Conservation (phyloP, 2,113 vertebrate species). For the Cinclus mexicanus region DNA sequence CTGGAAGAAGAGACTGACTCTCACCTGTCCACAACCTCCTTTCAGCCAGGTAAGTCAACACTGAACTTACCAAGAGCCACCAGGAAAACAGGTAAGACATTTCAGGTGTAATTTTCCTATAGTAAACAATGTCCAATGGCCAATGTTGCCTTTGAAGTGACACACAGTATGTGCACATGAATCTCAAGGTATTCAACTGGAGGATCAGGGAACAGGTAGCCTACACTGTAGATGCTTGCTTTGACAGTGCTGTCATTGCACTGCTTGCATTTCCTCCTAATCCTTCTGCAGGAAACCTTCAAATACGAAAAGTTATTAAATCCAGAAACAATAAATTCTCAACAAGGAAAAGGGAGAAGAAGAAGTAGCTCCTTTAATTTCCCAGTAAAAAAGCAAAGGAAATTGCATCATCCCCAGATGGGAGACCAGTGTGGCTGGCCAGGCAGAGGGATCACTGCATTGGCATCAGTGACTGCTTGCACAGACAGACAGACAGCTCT, state of each 20-base stretch:
- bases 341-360: background rate
- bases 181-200: background rate
- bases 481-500: background rate
- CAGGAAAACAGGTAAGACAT: background rate
- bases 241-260: background rate
- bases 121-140: background rate
- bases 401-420: constrained; percentile 51
- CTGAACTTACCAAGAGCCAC: background rate
- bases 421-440: background rate
- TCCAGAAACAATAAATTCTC: constrained; percentile 41
- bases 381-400: constrained; percentile 33
- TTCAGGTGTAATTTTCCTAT: background rate
- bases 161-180: background rate
- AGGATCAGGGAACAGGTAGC: background rate
- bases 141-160: background rate
- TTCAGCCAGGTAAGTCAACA: background rate
- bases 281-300: background rate
- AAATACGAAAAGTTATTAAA: background rate
- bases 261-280: background rate
- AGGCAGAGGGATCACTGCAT: background rate
- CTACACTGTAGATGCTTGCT: background rate
- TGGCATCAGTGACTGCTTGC: background rate
- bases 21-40: background rate
- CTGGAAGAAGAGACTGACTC: background rate
- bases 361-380: constrained; percentile 32